Conservation (phyloP, 2,113 vertebrate species). For the Nipponia nippon region DNA sequence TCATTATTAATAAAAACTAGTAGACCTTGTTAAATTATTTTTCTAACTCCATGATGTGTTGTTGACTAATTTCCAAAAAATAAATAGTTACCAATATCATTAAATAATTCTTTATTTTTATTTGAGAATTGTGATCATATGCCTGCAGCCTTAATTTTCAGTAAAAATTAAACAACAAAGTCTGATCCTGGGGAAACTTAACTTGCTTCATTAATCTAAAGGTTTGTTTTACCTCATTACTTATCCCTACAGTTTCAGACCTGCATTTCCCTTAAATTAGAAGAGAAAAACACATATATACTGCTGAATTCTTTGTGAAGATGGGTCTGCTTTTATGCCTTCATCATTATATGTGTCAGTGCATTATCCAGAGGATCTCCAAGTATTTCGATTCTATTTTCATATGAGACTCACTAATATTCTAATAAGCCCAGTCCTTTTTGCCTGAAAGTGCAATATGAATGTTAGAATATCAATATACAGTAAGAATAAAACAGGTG, state of each 20-base stretch:
- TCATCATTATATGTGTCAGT: background rate
- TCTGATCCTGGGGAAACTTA: background rate
- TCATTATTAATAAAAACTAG: constrained; percentile 14
- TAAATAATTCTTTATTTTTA: background rate
- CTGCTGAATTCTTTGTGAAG: background rate
- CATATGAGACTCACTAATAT: background rate
- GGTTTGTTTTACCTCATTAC: background rate
- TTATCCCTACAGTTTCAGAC: background rate
- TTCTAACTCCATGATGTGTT: background rate
- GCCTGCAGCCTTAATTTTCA: background rate
- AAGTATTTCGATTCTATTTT: background rate
- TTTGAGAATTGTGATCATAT: background rate
- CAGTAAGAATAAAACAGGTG: background rate
- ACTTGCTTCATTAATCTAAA: background rate
- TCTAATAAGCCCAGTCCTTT: background rate
- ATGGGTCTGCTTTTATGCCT: background rate
- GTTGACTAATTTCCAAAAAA: background rate
- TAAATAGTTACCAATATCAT: background rate
- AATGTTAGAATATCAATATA: background rate
- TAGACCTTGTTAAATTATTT: background rate
- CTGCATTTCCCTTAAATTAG: background rate
- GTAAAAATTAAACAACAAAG: constrained; percentile 2
- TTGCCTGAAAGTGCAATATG: background rate
- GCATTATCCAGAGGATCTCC: background rate
- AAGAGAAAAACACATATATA: background rate